Percentiles rank a stretch among this genome's conserved stretches.
Conservation (phyloP, 2,888 invertebrate species). For the Cephus pygmeus region DNA sequence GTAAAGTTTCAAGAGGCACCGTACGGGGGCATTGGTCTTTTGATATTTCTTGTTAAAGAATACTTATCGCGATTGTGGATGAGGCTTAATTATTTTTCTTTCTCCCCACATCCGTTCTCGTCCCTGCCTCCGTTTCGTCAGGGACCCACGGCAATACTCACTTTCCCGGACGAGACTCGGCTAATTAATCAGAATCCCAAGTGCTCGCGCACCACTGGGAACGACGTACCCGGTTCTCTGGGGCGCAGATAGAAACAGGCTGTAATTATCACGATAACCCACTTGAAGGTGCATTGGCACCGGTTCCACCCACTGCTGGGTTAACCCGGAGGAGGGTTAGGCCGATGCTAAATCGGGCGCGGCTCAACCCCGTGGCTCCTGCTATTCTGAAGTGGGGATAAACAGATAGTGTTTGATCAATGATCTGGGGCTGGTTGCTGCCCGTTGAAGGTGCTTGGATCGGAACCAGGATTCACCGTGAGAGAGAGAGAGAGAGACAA, state of each 20-base stretch:
- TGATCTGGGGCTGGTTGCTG: constrained; percentile 30
- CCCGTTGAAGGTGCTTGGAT: constrained; percentile 7
- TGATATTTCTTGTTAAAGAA: no score
- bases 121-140: neutral
- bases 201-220: constrained; percentile 9
- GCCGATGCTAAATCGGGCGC: constrained; percentile 2
- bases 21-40: neutral
- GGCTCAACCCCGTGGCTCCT: neutral
- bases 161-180: neutral
- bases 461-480: constrained; percentile 9
- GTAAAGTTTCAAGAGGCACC: neutral
- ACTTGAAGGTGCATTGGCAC: constrained; percentile 30
- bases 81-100: constrained; percentile 12
- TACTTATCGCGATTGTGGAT: no score
- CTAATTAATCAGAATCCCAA: constrained; percentile 24
- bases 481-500: constrained; percentile 13
- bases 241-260: constrained; percentile 3
- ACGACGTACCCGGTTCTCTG: neutral
- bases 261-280: constrained; percentile 40
- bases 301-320: neutral
- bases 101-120: neutral
- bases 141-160: neutral
- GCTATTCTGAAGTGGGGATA: constrained; percentile 21
- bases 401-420: constrained; percentile 51
- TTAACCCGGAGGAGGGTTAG: constrained; percentile 2